Base-by-base conservation (phyloP, 2,888 invertebrate genomes). In the Lasioglossum figueresi region DNA sequence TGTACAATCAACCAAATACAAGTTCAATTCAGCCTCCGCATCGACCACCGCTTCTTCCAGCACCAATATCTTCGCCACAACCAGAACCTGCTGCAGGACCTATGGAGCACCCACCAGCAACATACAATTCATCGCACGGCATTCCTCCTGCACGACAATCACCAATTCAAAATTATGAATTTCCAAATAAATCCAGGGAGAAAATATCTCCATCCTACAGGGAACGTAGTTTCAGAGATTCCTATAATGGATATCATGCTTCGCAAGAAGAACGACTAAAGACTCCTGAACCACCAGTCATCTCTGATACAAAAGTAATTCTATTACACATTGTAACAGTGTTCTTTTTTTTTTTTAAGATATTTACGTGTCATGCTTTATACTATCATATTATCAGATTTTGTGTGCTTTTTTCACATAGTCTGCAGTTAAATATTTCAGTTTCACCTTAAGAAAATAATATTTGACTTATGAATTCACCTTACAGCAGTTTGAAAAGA, bases 251-350 rank as follows among this genome's bases (percentile, higher is more conserved):
- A 34, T 88, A 87, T 40, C 85, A 81, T 31, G 79, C 76, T 52
- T 79, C 75, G 5, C 92, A 84, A 52, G 87, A 93, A 63, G 94
- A 94, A 84, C 93, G 94, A 48, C 86, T 95, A 45, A 93, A 92
- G 88, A 95, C 95, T 34, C 95, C 95, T 14, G 95, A 95, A 82
- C 95, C 95, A 48, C 95, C 95, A 5, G 93, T 95, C 91, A 95
- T 95, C 88, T 95, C 95, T 23, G 91, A 93, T 83, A 86, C 91
- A 79, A 94, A 95, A 94, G 95, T 95, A 95, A 95, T 92, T 91
- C 79, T 59, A 78, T 82, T 85, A 72, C 59, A 79, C 31, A 56
- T 79, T 75, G 71, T 81, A 74, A 76, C 72, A 63, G 19, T 8
- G 6, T 63, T 76, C 37, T 77, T 66, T 75, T 78, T 71, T 78